Evolutionary conservation across 2,888 invertebrate species (phyloP), one percentile per base, ranked within the genome.

Genomic region (Lasioglossum oenotherae): DNA sequence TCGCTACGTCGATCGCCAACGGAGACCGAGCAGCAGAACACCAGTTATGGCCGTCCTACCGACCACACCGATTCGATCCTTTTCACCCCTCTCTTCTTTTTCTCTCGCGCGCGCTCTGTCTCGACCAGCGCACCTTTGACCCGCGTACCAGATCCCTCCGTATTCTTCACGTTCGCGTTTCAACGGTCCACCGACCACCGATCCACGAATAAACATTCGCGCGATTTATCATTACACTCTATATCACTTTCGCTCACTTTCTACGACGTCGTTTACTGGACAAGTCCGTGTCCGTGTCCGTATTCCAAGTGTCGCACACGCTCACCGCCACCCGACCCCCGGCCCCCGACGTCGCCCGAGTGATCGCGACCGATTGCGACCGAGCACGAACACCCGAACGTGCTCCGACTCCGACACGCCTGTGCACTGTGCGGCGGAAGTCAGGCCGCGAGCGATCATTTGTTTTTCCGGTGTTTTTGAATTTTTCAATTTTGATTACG

Each of bases 21-120:
- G 73, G 41, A 80, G 72, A 84, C 82, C 85, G 81, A 88, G 86
- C 88, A 84, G 80, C 88, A 38, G 77, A 69, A 84, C 78, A 72
- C 44, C 82, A 79, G 81, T 81, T 88, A 88, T 88, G 88, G 86
- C 88, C 82, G 84, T 82, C 81, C 71, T 77, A 78, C 79, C 77
- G 74, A 41, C 38, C 81, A 84, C 74, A 27, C 38, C 41, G 78
- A 71, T 78, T 35, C 77, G 60, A 75, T 41, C 49, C 69, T 69
- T 69, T 27, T n/a, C 38, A 69, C 69, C n/a, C 67, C 67, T 35
- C 81, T 71, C 75, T 46, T 64, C 46, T 35, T 60, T 69, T 23
- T 69, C 67, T 64, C 64, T n/a, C 60, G 14, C 64, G 27, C 64
- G 64, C 64, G 27, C 64, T 31, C 31, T 5, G 27, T 64, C 31